Conservation (phyloP, 2,797 vertebrate genomes). For the Centropyge bicolor region DNA sequence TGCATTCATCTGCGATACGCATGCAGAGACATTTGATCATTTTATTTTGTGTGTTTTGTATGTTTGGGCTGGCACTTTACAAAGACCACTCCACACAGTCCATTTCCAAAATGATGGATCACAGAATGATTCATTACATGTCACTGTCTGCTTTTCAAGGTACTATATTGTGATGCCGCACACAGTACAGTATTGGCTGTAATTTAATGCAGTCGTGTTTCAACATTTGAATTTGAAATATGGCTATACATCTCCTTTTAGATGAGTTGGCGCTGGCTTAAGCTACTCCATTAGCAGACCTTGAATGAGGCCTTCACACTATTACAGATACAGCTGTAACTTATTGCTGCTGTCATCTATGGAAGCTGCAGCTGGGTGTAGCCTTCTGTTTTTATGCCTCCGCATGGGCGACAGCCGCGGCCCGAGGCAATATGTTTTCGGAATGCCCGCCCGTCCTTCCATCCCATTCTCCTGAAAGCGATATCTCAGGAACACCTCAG, state of each 20-base stretch:
- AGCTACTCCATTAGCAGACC: conserved; percentile 77
- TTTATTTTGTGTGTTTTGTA: conserved; percentile 19
- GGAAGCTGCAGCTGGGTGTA: conserved; percentile 33
- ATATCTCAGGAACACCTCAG: too few relatives aligned
- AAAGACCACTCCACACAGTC: conserved; percentile 42
- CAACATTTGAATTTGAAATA: conserved; percentile 75
- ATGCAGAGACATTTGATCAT: conserved; percentile 20
- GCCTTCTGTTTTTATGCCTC: conserved; percentile 36
- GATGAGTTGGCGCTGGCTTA: conserved; percentile 75
- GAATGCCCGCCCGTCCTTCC: too few relatives aligned
- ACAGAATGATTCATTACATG: conserved; percentile 63
- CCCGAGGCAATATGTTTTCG: too few relatives aligned
- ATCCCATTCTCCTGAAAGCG: too few relatives aligned
- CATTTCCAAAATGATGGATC: conserved; percentile 59
- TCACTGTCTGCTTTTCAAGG: conserved; percentile 59
- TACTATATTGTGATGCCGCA: conserved; percentile 60
- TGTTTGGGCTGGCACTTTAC: conserved; percentile 38
- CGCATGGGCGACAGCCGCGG: too few relatives aligned
- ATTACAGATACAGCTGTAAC: conserved; percentile 67
- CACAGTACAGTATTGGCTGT: conserved; percentile 61
- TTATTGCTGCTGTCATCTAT: conserved; percentile 68
- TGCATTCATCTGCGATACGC: not conserved
- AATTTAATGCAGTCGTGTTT: conserved; percentile 75
- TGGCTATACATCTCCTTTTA: conserved; percentile 72
- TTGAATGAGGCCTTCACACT: conserved; percentile 70